Evolutionary conservation across 2,113 vertebrate species (phyloP).

Genomic region (Ciconia stormi): DNA sequence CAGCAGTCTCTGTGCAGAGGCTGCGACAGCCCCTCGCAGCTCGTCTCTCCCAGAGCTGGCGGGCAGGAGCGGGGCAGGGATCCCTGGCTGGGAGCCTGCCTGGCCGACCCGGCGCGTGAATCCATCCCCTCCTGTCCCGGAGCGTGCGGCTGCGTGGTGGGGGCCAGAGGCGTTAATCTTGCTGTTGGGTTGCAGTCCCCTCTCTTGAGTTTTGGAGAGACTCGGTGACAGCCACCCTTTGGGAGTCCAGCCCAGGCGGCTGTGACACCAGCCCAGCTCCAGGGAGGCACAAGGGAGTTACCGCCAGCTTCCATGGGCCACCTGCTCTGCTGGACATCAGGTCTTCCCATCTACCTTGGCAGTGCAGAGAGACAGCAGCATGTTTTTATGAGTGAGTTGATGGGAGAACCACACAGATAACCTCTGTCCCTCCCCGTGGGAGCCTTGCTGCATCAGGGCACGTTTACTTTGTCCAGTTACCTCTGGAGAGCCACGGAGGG

Average conservation of each 20-base stretch:
- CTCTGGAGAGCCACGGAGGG: background rate
- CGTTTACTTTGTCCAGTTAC: background rate
- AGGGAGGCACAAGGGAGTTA: too few species aligned
- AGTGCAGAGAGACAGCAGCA: too few species aligned
- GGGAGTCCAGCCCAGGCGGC: too few species aligned
- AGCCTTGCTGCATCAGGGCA: background rate
- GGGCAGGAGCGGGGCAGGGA: background rate
- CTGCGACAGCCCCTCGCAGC: background rate
- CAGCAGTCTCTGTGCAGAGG: background rate
- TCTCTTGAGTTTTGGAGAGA: too few species aligned
- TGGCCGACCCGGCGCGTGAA: fast-evolving
- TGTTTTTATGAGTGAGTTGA: too few species aligned
- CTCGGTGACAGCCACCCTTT: too few species aligned
- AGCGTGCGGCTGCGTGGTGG: fast-evolving
- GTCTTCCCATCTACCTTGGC: too few species aligned
- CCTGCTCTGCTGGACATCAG: too few species aligned
- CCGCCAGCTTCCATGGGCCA: too few species aligned
- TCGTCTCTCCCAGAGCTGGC: background rate
- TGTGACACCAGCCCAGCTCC: too few species aligned
- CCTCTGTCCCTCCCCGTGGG: background rate
- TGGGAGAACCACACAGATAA: background rate
- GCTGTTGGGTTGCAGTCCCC: background rate
- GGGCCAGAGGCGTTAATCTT: fast-evolving
- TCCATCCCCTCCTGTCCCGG: background rate
- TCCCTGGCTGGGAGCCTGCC: background rate